phyloP scores from a whole-genome alignment of 2,797 vertebrate genomes.

The Pteropus rufus region DNA sequence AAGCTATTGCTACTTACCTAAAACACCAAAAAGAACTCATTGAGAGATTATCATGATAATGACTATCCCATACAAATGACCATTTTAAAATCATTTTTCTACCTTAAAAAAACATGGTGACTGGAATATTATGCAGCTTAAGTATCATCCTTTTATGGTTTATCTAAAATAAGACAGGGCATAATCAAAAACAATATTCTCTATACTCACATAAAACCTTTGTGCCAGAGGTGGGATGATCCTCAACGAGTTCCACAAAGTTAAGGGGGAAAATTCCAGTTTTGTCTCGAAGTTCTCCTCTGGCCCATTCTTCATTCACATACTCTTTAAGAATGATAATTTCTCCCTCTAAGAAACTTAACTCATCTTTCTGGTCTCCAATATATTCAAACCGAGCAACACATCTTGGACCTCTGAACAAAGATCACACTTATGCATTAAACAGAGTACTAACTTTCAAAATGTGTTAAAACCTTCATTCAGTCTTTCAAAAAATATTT shows the following conservation, averaged over 20 bases:
- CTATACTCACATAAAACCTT: conserved; percentile 81
- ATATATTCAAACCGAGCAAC: conserved; percentile 94
- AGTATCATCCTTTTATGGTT: not conserved
- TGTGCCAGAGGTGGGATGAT: conserved; percentile 74
- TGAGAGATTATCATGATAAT: not conserved
- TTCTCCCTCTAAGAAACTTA: conserved; percentile 94
- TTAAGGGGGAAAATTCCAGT: conserved; percentile 93
- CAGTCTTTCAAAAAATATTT: not conserved
- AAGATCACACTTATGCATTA: conserved; percentile 48
- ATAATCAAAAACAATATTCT: not conserved
- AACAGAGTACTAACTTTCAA: not conserved
- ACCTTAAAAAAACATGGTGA: not conserved
- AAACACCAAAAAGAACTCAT: not conserved
- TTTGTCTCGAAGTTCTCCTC: conserved; percentile 84
- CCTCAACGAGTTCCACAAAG: conserved; percentile 93
- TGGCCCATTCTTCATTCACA: conserved; percentile 93
- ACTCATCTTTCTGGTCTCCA: conserved; percentile 91
- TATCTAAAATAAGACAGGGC: not conserved
- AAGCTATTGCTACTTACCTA: not conserved
- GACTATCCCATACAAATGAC: not conserved
- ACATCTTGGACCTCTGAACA: conserved; percentile 89
- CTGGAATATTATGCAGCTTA: not conserved
- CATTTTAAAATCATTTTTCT: not conserved
- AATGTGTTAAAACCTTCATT: not conserved
- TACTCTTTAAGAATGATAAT: conserved; percentile 91